Evolutionary conservation across 2,888 invertebrate species (phyloP), one percentile per base, ranked within the genome.

Genomic region (Ecliptopera silaceata): DNA sequence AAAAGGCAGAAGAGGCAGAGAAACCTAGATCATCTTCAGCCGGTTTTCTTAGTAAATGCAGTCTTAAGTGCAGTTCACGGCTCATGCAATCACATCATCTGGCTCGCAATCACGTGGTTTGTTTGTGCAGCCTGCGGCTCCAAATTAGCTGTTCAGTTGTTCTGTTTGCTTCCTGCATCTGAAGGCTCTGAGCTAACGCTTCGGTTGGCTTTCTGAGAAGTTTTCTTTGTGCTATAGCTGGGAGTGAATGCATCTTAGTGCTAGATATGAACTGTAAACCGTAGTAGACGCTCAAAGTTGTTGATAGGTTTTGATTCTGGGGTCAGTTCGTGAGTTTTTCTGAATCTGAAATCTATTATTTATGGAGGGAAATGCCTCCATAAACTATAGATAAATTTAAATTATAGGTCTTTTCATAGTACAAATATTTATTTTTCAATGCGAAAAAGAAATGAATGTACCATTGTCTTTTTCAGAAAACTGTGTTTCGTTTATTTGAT

Each of bases 31-130:
- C 6, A 26, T 8, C 26, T 5, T 4, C 11, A 12, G 17, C 12
- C 51, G 15, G 43, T 12, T 52, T 47, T 39, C 44, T 44, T 18
- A 10, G 3, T 22, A 31, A 39, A 12, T 2, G n/a, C 31, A 32
- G 2, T 15, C 31, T 13, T 41, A 42, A 42, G 50, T 54, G 58
- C 54, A 59, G 59, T 54, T 55, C 53, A 34, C 51, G 70, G 68
- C 63, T 69, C 68, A 59, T 68, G 71, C 74, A 77, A 78, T 77
- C 80, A 77, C 79, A 79, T 77, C 79, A 75, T 79, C 78, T 70
- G 69, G 79, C 79, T 67, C 64, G 80, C 80, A 85, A 88, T 88
- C 86, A 84, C 77, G 80, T 75, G 83, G 82, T 83, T 80, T 86
- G 84, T 87, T 86, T 84, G 80, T 71, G 71, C 68, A 66, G 80